Conservation (phyloP, 2,888 invertebrate species). For the Abscondita cerata region DNA sequence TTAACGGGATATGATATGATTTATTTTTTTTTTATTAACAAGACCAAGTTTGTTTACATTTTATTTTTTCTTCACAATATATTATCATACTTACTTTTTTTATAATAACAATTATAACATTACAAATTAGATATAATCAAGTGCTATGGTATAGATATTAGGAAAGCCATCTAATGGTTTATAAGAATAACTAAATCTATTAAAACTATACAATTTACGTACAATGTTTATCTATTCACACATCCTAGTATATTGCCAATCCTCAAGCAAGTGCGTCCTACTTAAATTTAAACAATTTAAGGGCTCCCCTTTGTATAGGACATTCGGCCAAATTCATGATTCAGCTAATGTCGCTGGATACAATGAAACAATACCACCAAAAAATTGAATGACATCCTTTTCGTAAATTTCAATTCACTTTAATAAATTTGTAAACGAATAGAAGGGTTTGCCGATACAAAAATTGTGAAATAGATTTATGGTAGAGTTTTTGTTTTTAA, state of each 20-base stretch:
- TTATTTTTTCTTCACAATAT: conserved; percentile 47
- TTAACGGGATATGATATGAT: conserved; percentile 64
- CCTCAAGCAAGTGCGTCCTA: conserved; percentile 33
- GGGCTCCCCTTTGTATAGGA: conserved; percentile 10
- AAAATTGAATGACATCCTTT: no score
- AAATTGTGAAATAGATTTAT: not conserved
- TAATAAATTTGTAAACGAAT: not conserved
- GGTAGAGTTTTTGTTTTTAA: conserved; percentile 1
- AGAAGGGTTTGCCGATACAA: not conserved
- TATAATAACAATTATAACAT: conserved; percentile 34
- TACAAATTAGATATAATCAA: conserved; percentile 39
- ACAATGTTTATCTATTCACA: conserved; percentile 32
- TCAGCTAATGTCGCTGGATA: no score
- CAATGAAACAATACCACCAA: no score
- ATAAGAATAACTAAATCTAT: conserved; percentile 30
- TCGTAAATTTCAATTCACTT: no score
- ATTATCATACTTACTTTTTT: conserved; percentile 39
- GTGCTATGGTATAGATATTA: conserved; percentile 42
- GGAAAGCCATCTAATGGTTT: conserved; percentile 45
- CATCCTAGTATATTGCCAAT: conserved; percentile 28
- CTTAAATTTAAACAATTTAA: conserved; percentile 15
- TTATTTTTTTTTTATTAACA: conserved; percentile 60
- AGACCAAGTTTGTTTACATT: conserved; percentile 58
- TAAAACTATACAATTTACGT: conserved; percentile 34
- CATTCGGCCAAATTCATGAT: conserved; percentile 5